Base-by-base conservation (phyloP, 1,140 invertebrate genomes). In the Pachypeltis micranthus region DNA sequence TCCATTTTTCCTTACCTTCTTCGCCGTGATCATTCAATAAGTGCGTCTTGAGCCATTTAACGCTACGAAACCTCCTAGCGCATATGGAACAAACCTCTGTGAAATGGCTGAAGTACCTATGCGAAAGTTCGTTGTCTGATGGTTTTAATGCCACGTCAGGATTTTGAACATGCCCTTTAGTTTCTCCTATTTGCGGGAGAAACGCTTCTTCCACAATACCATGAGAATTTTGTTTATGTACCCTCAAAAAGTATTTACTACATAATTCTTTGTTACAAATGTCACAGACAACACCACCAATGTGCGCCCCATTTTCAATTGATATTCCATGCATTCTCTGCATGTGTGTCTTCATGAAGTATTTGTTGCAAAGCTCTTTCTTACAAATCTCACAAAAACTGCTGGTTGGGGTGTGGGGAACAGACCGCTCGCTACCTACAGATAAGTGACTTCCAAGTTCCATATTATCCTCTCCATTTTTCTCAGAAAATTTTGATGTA, bases 331-430 rank as follows among this genome's bases (percentile, higher is more conserved):
- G 96, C 90, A 98, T 97, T 73, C 97, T 88, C 69, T 98, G 87
- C 92, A 99, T 99, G 77, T 99, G 96, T 0, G 95, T 98, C 73
- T 97, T 94, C 86, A 99, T 93, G 73, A 99, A 99, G 72, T 99
- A 99, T 75, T 99, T 99, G 78, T 99, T 99, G 77, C 96, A 99
- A 29, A 98, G 75, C 75, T 98, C 95, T 78, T 99, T 99, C 76
- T 98, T 98, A 76, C 97, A 99, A 63, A 99, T 96, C 73, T 98
- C 94, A 75, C 97, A 99, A 71, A 94, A 97, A 70, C 93, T 93
- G 54, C 86, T 89, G 0, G 84, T 85, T 0, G 80, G 86, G 14
- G 85, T 81, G 60, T 51, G 28, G 44, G 63, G 23, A 23, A 60
- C 57, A 31, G 47, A 62, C 16, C 54, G 44, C 16, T 62, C 58